Evolutionary conservation across 1,140 invertebrate species (phyloP).

Genomic region (Drosophila melanogaster): DNA sequence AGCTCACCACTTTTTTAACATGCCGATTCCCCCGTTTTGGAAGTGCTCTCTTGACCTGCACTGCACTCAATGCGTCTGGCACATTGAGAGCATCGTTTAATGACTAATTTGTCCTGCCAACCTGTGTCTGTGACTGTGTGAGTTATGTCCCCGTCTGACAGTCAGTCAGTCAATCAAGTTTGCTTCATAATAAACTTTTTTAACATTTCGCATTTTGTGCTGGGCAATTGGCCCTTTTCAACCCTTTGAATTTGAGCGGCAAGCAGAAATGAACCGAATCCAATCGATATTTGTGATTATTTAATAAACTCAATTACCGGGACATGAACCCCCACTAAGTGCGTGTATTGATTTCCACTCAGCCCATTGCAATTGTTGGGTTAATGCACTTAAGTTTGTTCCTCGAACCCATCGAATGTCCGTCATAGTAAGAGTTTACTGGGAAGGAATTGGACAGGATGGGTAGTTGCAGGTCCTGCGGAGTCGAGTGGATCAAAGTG

Average conservation of each 20-base stretch:
- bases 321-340: constrained; percentile 28
- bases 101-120: constrained; percentile 67
- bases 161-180: constrained; percentile 43
- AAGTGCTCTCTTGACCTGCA: constrained; percentile 44
- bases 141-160: constrained; percentile 13
- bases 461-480: no score
- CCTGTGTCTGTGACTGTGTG: constrained; percentile 17
- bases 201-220: constrained; percentile 66
- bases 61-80: constrained; percentile 26
- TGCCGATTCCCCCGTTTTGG: constrained; percentile 40
- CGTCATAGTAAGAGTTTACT: constrained; percentile 9
- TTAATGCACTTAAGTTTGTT: constrained; percentile 55
- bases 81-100: constrained; percentile 59
- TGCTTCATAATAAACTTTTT: constrained; percentile 42
- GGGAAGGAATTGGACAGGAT: no score
- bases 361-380: constrained; percentile 22
- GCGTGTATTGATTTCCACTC: constrained; percentile 32
- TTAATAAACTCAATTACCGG: constrained; percentile 78
- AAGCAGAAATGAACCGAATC: constrained; percentile 11
- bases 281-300: constrained; percentile 83
- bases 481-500: constrained; percentile 3
- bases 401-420: constrained; percentile 25
- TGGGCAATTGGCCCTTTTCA: constrained; percentile 55
- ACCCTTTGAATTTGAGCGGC: constrained; percentile 13
- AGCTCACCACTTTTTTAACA: constrained; percentile 29